These are phyloP conservation scores for Passer montanus DNA, from an alignment of 2,113 vertebrate genomes.

Conservation along the genomic window DNA sequence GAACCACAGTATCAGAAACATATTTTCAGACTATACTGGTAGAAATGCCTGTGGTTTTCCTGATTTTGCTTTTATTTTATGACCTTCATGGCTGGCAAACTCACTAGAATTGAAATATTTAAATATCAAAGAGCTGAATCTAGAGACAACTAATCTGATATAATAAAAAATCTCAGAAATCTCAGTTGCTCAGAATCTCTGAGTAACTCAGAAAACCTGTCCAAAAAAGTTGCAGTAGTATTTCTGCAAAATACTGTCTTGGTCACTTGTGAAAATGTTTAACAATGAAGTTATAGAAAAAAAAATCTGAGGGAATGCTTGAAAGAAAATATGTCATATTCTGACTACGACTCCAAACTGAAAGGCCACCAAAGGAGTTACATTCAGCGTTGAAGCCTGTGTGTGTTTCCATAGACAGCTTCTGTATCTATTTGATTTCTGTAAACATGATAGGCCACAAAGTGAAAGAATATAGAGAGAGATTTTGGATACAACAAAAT, in stretches of 20 bases:
- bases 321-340: not conserved
- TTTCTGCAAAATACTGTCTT: not conserved
- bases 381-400: not conserved
- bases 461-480: not conserved
- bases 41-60: not conserved
- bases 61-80: not conserved
- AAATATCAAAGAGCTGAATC: not conserved
- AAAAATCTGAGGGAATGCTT: not conserved
- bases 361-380: not conserved
- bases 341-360: not conserved
- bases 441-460: not conserved
- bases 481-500: not conserved
- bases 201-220: not conserved
- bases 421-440: not conserved
- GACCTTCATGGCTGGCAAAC: not conserved
- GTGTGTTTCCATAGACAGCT: not conserved
- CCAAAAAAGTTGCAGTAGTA: not conserved
- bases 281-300: not conserved
- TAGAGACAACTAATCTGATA: not conserved
- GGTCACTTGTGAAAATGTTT: not conserved
- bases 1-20: not conserved
- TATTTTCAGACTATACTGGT: not conserved
- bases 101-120: not conserved
- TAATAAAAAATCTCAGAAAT: not conserved
- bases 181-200: not conserved